These are phyloP conservation scores for Vesta saturnalis DNA, from an alignment of 2,888 invertebrate genomes.

Conservation along the genomic window DNA sequence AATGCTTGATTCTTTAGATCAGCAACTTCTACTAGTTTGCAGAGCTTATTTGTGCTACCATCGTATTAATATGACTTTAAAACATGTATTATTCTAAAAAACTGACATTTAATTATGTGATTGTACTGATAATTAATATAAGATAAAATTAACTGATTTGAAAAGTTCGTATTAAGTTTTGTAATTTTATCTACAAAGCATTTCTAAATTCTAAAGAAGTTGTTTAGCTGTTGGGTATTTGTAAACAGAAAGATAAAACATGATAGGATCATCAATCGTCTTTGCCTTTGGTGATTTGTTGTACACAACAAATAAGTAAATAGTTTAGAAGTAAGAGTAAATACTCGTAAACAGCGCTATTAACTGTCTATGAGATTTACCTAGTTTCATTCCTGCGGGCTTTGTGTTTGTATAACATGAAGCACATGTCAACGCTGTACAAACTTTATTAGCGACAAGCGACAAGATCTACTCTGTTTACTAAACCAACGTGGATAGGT, in stretches of 20 bases:
- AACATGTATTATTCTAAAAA: no score
- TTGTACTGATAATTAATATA: no score
- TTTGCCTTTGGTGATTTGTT: conserved; percentile 15
- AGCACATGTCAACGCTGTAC: conserved; percentile 59
- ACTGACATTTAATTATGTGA: no score
- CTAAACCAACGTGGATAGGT: conserved; percentile 22
- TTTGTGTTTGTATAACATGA: conserved; percentile 57
- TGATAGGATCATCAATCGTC: conserved; percentile 2
- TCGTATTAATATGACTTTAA: no score
- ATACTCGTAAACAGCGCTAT: conserved; percentile 33
- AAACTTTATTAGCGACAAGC: conserved; percentile 62
- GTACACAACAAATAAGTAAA: conserved; percentile 27
- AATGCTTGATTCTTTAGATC: no score
- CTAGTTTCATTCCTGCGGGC: conserved; percentile 37
- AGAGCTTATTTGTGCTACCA: no score
- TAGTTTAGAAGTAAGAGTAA: conserved; percentile 32
- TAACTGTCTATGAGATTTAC: conserved; percentile 34
- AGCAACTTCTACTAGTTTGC: no score
- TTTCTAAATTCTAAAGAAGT: not conserved
- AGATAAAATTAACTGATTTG: no score
- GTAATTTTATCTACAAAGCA: not conserved
- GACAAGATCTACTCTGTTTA: conserved; percentile 57
- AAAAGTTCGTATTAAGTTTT: not conserved
- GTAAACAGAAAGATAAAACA: conserved; percentile 7
- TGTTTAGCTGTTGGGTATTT: conserved; percentile 4